Evolutionary conservation across 2,113 vertebrate species (phyloP).

Genomic region (Paralichthys olivaceus): DNA sequence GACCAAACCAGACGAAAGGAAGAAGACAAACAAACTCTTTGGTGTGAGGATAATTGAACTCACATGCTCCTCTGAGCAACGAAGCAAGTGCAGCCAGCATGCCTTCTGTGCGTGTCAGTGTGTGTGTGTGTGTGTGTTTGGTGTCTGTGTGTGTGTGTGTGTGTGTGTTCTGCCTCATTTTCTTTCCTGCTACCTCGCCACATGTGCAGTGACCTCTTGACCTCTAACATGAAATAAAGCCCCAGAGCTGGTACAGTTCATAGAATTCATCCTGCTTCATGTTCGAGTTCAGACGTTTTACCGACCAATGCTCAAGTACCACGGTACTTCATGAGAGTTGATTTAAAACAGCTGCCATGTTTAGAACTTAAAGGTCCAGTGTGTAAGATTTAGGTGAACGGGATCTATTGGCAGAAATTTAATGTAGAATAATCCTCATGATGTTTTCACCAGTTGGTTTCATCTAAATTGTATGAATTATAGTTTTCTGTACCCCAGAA

Average conservation of each 20-base stretch:
- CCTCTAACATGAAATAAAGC: constrained; percentile 24
- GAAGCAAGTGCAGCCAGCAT: constrained; percentile 41
- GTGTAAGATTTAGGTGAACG: too few species aligned
- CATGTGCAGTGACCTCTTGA: constrained; percentile 39
- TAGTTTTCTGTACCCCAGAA: too few species aligned
- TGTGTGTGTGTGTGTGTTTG: constrained; percentile 13
- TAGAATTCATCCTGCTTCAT: constrained; percentile 1
- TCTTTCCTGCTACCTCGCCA: constrained; percentile 29
- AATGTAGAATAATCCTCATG: too few species aligned
- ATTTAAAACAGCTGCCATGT: background rate
- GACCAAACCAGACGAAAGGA: constrained; percentile 34
- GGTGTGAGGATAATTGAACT: constrained; percentile 66
- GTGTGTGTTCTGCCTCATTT: constrained; percentile 10
- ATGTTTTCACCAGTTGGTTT: too few species aligned
- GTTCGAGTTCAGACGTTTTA: constrained; percentile 2
- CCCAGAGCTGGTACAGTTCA: constrained; percentile 16
- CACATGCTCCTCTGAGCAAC: constrained; percentile 59
- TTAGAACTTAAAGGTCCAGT: too few species aligned
- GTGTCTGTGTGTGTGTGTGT: constrained; percentile 9
- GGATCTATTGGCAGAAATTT: too few species aligned
- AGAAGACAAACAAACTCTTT: constrained; percentile 48
- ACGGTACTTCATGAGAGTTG: background rate
- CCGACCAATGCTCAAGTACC: background rate
- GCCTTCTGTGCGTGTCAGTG: constrained; percentile 5
- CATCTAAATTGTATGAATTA: too few species aligned